Evolutionary conservation across 2,113 vertebrate species (phyloP).

Genomic region (Ptychochromis oligacanthus): DNA sequence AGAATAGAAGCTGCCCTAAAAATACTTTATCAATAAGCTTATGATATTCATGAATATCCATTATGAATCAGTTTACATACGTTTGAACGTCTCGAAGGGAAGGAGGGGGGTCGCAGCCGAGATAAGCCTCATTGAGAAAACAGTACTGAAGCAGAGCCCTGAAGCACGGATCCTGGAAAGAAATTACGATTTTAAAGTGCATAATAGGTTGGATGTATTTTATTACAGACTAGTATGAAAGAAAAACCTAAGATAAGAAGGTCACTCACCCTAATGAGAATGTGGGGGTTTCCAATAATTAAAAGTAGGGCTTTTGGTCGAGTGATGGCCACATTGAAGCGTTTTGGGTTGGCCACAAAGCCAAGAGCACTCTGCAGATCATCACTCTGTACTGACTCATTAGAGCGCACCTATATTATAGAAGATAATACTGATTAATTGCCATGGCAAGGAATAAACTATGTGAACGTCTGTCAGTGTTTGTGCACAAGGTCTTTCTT

Average conservation of each 20-base stretch:
- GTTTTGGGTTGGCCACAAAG: conserved; percentile 91
- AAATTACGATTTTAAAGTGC: not conserved
- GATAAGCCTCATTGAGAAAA: conserved; percentile 82
- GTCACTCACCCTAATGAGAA: conserved; percentile 85
- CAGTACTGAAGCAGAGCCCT: conserved; percentile 88
- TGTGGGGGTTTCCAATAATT: conserved; percentile 90
- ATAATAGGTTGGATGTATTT: not conserved
- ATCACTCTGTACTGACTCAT: conserved; percentile 74
- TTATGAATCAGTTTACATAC: conserved; percentile 31
- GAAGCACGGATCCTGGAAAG: conserved; percentile 88
- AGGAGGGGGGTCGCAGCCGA: conserved; percentile 89
- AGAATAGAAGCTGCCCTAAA: not conserved
- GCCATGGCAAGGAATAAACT: not conserved
- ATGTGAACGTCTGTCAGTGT: not conserved
- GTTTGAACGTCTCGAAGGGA: conserved; percentile 47
- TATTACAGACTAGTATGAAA: not conserved
- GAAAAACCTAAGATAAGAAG: not conserved
- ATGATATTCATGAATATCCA: not conserved
- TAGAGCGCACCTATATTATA: conserved; percentile 87
- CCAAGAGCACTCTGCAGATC: conserved; percentile 82
- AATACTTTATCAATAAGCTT: not conserved
- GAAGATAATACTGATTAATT: not conserved
- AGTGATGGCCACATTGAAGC: conserved; percentile 95
- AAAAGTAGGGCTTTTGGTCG: conserved; percentile 92
- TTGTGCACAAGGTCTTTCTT: not conserved